These are phyloP conservation scores for Pollachius pollachius DNA, from an alignment of 2,113 vertebrate genomes.

Conservation along the genomic window DNA sequence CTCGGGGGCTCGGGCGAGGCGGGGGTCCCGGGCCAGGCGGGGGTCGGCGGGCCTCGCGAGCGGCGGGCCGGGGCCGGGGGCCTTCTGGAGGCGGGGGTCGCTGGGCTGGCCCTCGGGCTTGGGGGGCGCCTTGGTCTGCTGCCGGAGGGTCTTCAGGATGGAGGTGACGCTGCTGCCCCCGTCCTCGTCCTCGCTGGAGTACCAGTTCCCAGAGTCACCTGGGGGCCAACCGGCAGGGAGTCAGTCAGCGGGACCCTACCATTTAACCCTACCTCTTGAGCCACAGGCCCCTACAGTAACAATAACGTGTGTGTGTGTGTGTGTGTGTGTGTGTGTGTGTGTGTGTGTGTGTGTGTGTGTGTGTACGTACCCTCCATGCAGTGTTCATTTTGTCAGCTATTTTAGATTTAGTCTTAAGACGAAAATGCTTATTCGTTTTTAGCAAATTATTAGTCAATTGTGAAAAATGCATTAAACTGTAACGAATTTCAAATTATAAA, in stretches of 20 bases:
- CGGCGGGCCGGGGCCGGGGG: slow-evolving; percentile 30
- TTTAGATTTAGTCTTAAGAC: no score
- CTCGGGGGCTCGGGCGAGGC: slow-evolving; percentile 74
- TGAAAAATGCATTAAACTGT: no score
- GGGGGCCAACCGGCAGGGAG: background rate
- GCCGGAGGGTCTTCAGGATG: slow-evolving; percentile 87
- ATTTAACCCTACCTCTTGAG: background rate
- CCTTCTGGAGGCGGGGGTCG: slow-evolving; percentile 85
- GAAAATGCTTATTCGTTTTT: no score
- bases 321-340: no score
- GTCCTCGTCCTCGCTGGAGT: slow-evolving; percentile 94
- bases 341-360: no score
- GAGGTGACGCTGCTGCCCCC: slow-evolving; percentile 90
- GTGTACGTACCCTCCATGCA: no score
- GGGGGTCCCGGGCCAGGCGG: slow-evolving; percentile 82
- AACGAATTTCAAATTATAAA: no score
- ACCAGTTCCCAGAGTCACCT: slow-evolving; percentile 95
- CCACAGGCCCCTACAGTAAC: background rate
- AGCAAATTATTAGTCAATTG: no score
- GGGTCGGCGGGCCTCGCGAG: slow-evolving; percentile 80
- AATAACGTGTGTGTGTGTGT: no score
- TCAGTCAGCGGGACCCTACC: background rate
- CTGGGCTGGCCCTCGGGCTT: slow-evolving; percentile 45
- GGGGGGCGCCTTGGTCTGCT: slow-evolving; percentile 77
- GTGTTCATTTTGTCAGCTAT: no score